phyloP scores from a whole-genome alignment of 2,888 invertebrate genomes.

The Lepetodrilus schrolli region DNA sequence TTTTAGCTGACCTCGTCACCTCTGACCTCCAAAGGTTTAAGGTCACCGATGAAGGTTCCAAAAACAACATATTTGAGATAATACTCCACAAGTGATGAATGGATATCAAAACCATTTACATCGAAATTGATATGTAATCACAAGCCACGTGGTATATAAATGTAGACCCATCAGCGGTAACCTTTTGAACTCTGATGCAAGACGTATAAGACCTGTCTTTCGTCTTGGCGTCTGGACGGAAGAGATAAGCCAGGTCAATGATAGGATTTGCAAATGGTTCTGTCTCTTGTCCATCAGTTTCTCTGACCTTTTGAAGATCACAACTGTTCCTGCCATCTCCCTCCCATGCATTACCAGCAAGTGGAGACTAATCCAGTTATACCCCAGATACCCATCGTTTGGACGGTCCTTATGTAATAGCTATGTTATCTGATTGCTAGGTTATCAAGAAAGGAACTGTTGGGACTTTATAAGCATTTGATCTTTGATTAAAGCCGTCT shows the following conservation, averaged over 20 bases:
- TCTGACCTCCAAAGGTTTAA: not conserved
- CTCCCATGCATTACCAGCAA: not conserved
- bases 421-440: not conserved
- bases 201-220: not conserved
- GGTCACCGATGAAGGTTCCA: too few relatives aligned
- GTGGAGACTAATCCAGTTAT: not conserved
- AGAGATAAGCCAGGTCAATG: not conserved
- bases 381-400: not conserved
- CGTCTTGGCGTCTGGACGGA: not conserved
- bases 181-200: not conserved
- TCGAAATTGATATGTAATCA: not conserved
- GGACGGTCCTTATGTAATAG: not conserved
- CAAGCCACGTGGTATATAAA: not conserved
- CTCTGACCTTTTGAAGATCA: constrained; percentile 13
- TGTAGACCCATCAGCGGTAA: not conserved
- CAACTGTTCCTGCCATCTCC: not conserved
- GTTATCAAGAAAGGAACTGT: too few relatives aligned
- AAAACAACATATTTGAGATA: not conserved
- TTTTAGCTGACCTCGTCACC: constrained; percentile 4
- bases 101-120: not conserved
- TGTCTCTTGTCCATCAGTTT: not conserved
- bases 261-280: not conserved
- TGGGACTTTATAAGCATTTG: too few relatives aligned
- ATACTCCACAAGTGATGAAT: not conserved
- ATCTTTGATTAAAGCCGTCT: too few relatives aligned